Evolutionary conservation across 2,888 invertebrate species (phyloP), one percentile per base, ranked within the genome.

Genomic region (Chaitophorus viminalis): DNA sequence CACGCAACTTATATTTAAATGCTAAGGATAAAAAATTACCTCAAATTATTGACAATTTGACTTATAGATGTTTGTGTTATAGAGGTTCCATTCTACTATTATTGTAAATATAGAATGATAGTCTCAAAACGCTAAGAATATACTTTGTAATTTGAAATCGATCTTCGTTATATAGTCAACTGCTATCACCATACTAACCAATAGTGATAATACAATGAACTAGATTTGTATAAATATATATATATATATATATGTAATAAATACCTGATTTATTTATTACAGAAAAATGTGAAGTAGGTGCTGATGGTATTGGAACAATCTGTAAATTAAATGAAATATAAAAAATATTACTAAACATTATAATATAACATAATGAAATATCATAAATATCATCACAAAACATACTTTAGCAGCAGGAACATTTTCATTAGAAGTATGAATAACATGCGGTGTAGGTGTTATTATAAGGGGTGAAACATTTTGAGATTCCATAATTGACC

Each of bases 381-480:
- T 36, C 14, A 46, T 36, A 54, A 46, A 60, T 36, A 75, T 60
- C 1, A 68, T 52, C 6, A 68, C 8, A 39, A 75, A 25, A 68
- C 84, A 46, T 81, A 87, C 87, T 79, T 87, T 87, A 74, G 87
- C 78, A 81, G 87, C 78, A 81, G 87, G 74, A 79, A 87, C 74
- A 31, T 25, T 65, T 8, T 87, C 86, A 81, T 79, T 74, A n/a
- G 60, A 18, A 0, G 60, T 74, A 18, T 86, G 85, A 52, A 70
- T 86, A 21, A 84, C 76, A 72, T 78, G 86, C 1, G 81, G 31
- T 33, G 31, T 46, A 31, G 84, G 84, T 68, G 76, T 77, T 18
- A 85, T 85, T 52, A 85, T 85, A n/a, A 85, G 86, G 25, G 86
- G 86, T 36, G 70, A 72, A 36, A 72, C 72, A 72, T 72, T 86